Evolutionary conservation across 2,888 invertebrate genomes (phyloP).

Genomic region (Cataglyphis livida): DNA sequence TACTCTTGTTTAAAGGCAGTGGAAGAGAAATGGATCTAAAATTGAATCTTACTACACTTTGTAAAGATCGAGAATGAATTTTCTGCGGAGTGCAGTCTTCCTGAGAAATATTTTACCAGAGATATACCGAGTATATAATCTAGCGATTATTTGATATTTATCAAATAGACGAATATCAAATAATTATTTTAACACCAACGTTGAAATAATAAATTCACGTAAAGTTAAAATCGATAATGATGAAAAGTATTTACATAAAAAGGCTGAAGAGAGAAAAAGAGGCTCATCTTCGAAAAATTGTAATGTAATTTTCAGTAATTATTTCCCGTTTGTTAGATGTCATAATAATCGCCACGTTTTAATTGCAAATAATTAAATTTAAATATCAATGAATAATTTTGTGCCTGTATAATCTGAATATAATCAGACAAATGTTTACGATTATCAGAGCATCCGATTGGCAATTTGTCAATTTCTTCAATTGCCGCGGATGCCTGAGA

Average conservation of each 20-base stretch:
- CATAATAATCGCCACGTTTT: neutral
- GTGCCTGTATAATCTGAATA: conserved; percentile 11
- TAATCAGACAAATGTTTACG: conserved; percentile 18
- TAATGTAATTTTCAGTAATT: conserved; percentile 1
- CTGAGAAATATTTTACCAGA: conserved; percentile 55
- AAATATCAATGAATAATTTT: neutral
- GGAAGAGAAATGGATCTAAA: conserved; percentile 32
- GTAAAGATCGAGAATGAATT: conserved; percentile 65
- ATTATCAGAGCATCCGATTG: neutral
- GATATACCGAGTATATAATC: conserved; percentile 57
- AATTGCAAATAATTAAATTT: neutral
- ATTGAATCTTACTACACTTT: conserved; percentile 37
- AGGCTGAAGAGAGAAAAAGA: neutral
- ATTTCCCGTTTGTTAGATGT: neutral
- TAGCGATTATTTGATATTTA: conserved; percentile 63
- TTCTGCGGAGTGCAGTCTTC: conserved; percentile 74
- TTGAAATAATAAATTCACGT: neutral
- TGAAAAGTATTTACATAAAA: neutral
- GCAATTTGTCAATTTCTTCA: neutral
- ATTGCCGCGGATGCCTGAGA: conserved; percentile 20
- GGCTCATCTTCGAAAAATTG: neutral
- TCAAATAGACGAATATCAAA: neutral
- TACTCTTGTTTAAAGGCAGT: conserved; percentile 17
- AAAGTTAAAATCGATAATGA: neutral
- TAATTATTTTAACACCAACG: neutral